Evolutionary conservation across 2,113 vertebrate species (phyloP), one percentile per base, ranked within the genome.

Genomic region (Taxidea taxus): DNA sequence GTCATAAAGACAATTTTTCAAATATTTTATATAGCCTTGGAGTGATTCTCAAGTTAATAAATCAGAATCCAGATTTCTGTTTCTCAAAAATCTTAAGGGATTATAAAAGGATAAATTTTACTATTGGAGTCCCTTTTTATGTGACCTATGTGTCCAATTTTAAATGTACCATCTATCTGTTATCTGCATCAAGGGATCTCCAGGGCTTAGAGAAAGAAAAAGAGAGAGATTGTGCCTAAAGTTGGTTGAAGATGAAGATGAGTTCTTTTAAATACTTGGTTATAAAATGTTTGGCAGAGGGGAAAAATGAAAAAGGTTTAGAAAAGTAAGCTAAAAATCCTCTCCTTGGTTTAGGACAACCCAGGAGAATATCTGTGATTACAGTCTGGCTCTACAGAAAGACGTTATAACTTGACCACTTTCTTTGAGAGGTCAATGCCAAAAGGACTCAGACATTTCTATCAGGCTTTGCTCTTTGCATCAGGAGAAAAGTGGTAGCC

Each of bases 1-100:
- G 20, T 78, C 89, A 91, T 15, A 78, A 74, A 60, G 68, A 89
- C 25, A 58, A 49, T n/a, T 89, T 95, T 96, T 86, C 85, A 88
- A 54, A 64, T 80, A 34, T 90, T 80, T 91, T 77, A 51, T 66
- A 91, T n/a, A 68, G 34, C 13, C 31, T 72, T 85, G 23, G 37
- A 95, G 49, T 85, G 80, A 97, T 62, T 92, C 83, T 97, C 44
- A 95, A 94, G 49, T 51, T 81, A 94, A 42, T 82, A 93, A 94
- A 74, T 90, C 49, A 94, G 91, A 93, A 96, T 92, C 39, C 16
- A 87, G 15, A 15, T 90, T 58, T 92, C 44, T 91, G 31, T 56
- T 78, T 39, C 66, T 91, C 37, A 86, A 87, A 94, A 56, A n/a
- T 95, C 64, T 62, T 93, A 78, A 70, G 34, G 51, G 42, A 74